Evolutionary conservation across 2,888 invertebrate species (phyloP).

Genomic region (Pterostichus niger): DNA sequence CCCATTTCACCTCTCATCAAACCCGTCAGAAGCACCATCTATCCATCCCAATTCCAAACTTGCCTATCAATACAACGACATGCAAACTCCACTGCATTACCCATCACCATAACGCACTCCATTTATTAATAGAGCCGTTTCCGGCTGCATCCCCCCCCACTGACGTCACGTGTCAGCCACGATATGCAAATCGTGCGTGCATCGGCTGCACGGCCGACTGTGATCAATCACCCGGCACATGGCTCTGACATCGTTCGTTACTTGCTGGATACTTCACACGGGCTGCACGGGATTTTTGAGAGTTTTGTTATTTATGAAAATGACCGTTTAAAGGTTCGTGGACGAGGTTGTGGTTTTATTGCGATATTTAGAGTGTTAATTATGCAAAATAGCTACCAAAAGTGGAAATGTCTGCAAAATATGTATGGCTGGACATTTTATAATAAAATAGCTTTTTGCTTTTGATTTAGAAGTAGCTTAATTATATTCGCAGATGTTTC

Average conservation of each 20-base stretch:
- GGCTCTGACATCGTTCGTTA: conserved; percentile 51
- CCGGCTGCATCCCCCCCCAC: not conserved
- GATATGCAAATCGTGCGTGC: conserved; percentile 59
- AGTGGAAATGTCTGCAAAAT: conserved; percentile 12
- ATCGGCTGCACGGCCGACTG: conserved; percentile 32
- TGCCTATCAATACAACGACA: too few species aligned
- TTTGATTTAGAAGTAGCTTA: not conserved
- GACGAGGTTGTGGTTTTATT: too few species aligned
- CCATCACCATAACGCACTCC: conserved; percentile 30
- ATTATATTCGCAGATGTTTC: too few species aligned
- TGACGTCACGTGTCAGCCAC: conserved; percentile 46
- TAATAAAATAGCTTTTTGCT: conserved; percentile 9
- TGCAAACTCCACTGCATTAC: too few species aligned
- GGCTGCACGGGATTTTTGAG: conserved; percentile 50
- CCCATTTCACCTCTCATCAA: too few species aligned
- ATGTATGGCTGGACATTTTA: conserved; percentile 12
- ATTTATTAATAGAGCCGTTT: conserved; percentile 53
- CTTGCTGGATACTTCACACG: conserved; percentile 20
- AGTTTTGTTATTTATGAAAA: conserved; percentile 58
- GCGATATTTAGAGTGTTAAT: too few species aligned
- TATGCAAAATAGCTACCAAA: not conserved
- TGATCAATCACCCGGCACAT: conserved; percentile 53
- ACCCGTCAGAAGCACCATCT: too few species aligned
- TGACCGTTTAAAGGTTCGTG: conserved; percentile 12
- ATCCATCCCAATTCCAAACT: too few species aligned